Evolutionary conservation across 2,888 invertebrate species (phyloP).

Genomic region (Mesorhabditis sp.): DNA sequence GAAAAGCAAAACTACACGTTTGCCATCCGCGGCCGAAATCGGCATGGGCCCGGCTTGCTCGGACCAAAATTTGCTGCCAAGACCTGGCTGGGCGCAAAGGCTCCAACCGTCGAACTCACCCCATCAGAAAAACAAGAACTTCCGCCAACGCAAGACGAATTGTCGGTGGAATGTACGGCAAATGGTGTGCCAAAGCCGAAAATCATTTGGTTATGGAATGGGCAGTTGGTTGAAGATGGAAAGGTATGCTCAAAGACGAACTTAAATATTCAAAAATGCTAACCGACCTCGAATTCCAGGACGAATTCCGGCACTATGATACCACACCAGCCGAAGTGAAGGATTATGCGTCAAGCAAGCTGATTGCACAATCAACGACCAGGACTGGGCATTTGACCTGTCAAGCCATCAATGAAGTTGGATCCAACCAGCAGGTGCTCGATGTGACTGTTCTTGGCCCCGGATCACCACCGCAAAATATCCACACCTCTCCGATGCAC

Average conservation of each 20-base stretch:
- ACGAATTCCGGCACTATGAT: slow-evolving; percentile 55
- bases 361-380: slow-evolving; percentile 50
- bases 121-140: slow-evolving; percentile 39
- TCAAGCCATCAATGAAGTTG: slow-evolving; percentile 46
- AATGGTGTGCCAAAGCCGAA: slow-evolving; percentile 54
- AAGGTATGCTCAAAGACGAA: slow-evolving; percentile 21
- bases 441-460: slow-evolving; percentile 53
- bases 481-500: slow-evolving; percentile 47
- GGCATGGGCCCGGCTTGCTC: slow-evolving; percentile 50
- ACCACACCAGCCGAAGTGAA: slow-evolving; percentile 44
- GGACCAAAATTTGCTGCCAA: slow-evolving; percentile 43
- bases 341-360: slow-evolving; percentile 43
- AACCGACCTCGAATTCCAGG: slow-evolving; percentile 22
- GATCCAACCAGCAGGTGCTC: slow-evolving; percentile 46
- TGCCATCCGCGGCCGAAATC: slow-evolving; percentile 50
- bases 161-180: slow-evolving; percentile 50
- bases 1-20: slow-evolving; percentile 53
- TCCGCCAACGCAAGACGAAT: slow-evolving; percentile 47
- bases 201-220: slow-evolving; percentile 56
- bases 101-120: slow-evolving; percentile 39
- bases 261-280: neutral
- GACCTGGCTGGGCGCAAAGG: slow-evolving; percentile 44
- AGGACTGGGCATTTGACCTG: slow-evolving; percentile 49
- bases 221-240: slow-evolving; percentile 50
- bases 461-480: slow-evolving; percentile 43